Conservation (phyloP, 2,113 vertebrate species). For the Cephalopterus ornatus region DNA sequence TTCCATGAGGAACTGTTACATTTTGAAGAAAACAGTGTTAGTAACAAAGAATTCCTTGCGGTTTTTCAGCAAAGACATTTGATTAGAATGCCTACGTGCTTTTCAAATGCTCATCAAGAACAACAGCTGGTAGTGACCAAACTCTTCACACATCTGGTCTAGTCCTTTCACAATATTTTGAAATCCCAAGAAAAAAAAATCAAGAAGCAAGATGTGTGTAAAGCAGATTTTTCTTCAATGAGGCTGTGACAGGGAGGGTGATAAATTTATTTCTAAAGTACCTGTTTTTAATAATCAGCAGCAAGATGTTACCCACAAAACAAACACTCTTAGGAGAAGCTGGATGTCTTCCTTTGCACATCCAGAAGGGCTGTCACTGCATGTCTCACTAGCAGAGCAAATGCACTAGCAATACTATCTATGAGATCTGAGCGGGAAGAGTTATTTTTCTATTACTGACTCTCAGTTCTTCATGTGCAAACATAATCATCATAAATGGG, state of each 20-base stretch:
- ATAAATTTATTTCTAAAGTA: background rate
- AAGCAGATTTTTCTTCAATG: background rate
- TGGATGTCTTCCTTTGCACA: background rate
- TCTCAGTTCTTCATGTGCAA: background rate
- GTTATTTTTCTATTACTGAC: background rate
- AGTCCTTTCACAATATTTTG: conserved; percentile 10
- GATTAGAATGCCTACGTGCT: conserved; percentile 39
- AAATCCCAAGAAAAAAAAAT: background rate
- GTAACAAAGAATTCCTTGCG: conserved; percentile 32
- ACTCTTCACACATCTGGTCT: conserved; percentile 41
- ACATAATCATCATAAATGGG: background rate
- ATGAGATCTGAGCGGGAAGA: background rate
- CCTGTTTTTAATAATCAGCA: background rate
- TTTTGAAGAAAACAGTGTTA: conserved; percentile 29
- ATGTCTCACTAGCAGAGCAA: background rate
- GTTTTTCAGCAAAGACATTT: conserved; percentile 25
- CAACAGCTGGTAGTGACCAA: conserved; percentile 45
- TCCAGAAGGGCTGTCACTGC: background rate
- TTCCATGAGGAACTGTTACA: background rate
- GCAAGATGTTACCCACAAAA: background rate
- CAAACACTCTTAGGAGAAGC: background rate
- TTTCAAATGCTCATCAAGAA: background rate
- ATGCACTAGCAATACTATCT: background rate
- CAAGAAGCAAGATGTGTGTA: background rate
- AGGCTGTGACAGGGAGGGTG: background rate